Base-by-base conservation (phyloP, 2,797 vertebrate genomes). In the Morus bassanus region DNA sequence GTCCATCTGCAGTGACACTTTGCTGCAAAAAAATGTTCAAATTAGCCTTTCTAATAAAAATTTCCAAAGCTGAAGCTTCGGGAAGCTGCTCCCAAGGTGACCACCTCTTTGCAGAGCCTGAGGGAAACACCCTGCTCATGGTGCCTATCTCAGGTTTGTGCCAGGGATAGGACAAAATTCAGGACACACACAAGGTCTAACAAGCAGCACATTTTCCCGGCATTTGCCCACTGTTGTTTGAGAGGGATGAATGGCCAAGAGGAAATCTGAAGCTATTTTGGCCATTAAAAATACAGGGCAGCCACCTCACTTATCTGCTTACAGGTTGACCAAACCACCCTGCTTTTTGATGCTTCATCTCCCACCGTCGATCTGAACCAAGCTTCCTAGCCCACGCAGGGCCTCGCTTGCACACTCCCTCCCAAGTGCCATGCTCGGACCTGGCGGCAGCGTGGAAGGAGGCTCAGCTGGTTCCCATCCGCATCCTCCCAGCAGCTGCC, bases 381-480 rank as follows among this genome's bases (percentile, higher is more conserved):
- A 35, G 19, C 43, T 25, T 18, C 76, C 76, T n/a, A 39, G 45
- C 83, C 69, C 51, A 1, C 25, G 2, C 4, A 0, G 24, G 45
- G 75, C 88, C 83, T 76, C 8, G 7, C 18, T 53, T 30, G 21
- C 37, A 18, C 3, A 1, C 30, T 72, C 46, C 61, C 28, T 68
- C 35, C 18, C 1, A 0, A 48, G 70, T 48, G 46, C 63, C 88
- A 27, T 0, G 13, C n/a, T 60, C 1, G 3, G 64, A 59, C 37
- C 89, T 45, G 73, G 63, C 6, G 0, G 83, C 85, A 18, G 67
- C 1, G 1, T 46, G 63, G 68, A 84, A 69, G 48, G 39, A 86
- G 43, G 16, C 48, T 90, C 95, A 94, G 95, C 93, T 91, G 87
- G 43, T 90, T 93, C 91, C 73, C 96, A 94, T 91, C 78, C 68